A percentile compares a stretch with the other conserved stretches of the same genome.
Conservation (phyloP, 2,113 vertebrate species). For the Cygnus atratus region DNA sequence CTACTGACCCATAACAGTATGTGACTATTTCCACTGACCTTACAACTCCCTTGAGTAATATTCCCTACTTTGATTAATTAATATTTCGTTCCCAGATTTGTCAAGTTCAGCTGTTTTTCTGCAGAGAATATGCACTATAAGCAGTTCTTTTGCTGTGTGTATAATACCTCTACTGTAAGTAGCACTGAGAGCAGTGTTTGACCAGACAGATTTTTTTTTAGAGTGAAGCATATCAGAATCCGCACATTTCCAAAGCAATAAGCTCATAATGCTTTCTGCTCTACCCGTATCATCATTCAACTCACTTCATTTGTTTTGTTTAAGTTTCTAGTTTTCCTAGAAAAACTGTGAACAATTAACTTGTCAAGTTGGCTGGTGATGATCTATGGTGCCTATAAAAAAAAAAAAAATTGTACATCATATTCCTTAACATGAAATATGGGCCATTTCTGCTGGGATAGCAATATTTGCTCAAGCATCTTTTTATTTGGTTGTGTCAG, state of each 20-base stretch:
- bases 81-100: conserved; percentile 20
- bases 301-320: background rate
- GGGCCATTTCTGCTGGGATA: background rate
- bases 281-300: background rate
- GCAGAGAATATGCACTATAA: background rate
- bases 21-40: background rate
- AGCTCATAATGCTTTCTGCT: background rate
- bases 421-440: background rate
- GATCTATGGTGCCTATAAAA: conserved; percentile 34
- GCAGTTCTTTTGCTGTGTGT: background rate
- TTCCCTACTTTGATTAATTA: conserved; percentile 25
- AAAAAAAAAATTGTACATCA: background rate
- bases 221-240: background rate
- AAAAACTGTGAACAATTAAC: conserved; percentile 31
- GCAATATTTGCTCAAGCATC: background rate
- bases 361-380: conserved; percentile 1
- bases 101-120: background rate
- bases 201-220: background rate
- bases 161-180: background rate
- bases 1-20: background rate
- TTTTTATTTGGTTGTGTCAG: background rate
- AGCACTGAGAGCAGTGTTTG: background rate
- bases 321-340: conserved; percentile 26
- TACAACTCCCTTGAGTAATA: background rate
- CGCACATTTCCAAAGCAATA: background rate